These are phyloP conservation scores for Drosophila macrospina DNA, from an alignment of 2,888 invertebrate species.

Conservation along the genomic window DNA sequence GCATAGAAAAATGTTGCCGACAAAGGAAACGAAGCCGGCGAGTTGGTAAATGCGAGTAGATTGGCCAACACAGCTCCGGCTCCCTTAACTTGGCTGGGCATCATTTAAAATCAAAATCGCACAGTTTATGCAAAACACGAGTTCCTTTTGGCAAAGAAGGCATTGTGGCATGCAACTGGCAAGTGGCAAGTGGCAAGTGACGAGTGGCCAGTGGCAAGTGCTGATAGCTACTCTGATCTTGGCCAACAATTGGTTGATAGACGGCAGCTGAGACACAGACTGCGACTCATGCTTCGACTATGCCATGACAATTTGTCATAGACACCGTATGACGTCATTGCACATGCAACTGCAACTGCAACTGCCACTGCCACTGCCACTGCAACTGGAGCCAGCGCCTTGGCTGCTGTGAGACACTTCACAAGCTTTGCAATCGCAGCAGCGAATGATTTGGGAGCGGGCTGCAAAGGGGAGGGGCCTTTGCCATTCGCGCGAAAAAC, in stretches of 20 bases:
- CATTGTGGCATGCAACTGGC: constrained; percentile 61
- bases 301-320: constrained; percentile 52
- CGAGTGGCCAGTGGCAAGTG: constrained; percentile 6
- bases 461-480: not conserved
- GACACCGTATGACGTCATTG: constrained; percentile 53
- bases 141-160: constrained; percentile 39
- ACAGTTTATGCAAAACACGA: constrained; percentile 70
- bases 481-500: constrained; percentile 54
- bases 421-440: not conserved
- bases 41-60: constrained; percentile 1
- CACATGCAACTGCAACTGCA: constrained; percentile 15
- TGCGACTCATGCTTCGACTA: constrained; percentile 5
- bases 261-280: not conserved
- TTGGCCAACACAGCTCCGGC: not conserved
- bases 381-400: constrained; percentile 30
- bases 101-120: constrained; percentile 67
- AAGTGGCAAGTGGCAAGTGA: constrained; percentile 16
- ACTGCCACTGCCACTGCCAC: constrained; percentile 26
- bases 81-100: constrained; percentile 45
- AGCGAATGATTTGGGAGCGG: not conserved
- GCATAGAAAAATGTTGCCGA: constrained; percentile 35
- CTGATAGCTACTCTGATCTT: constrained; percentile 23
- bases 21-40: constrained; percentile 3
- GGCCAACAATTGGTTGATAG: constrained; percentile 49
- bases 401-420: not conserved